These are phyloP conservation scores for Ditylenchus dipsaci DNA, from an alignment of 1,140 invertebrate species.

Conservation along the genomic window DNA sequence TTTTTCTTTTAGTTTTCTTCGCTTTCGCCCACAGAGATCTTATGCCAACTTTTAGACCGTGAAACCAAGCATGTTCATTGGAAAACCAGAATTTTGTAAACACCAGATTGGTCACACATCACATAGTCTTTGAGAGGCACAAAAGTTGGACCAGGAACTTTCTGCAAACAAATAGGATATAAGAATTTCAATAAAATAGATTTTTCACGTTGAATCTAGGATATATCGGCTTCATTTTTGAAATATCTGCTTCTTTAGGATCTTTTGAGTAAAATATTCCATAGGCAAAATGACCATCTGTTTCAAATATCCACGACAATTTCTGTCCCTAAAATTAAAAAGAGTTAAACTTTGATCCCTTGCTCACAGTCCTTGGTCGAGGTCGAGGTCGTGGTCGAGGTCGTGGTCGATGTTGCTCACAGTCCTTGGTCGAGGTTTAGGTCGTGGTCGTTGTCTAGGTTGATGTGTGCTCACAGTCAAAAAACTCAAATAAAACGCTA, in stretches of 20 bases:
- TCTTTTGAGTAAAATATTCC: constrained; percentile 44
- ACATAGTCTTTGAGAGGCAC: constrained; percentile 49
- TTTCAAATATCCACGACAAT: constrained; percentile 46
- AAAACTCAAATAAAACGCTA: too few species aligned
- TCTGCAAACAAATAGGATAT: constrained; percentile 30
- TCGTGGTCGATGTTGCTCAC: too few species aligned
- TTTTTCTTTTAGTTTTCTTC: not conserved
- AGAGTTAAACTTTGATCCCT: not conserved
- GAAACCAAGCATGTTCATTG: constrained; percentile 58
- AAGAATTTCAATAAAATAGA: not conserved
- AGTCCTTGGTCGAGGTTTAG: too few species aligned
- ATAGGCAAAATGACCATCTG: constrained; percentile 57
- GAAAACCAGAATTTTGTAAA: constrained; percentile 54
- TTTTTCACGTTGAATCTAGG: constrained; percentile 49
- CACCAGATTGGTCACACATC: constrained; percentile 29
- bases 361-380: too few species aligned
- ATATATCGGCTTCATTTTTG: constrained; percentile 39
- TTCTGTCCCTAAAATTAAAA: constrained; percentile 42
- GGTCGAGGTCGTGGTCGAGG: too few species aligned
- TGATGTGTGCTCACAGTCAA: too few species aligned
- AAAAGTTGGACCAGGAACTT: constrained; percentile 53
- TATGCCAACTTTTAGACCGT: constrained; percentile 46
- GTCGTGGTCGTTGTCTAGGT: too few species aligned
- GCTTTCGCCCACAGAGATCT: constrained; percentile 1
- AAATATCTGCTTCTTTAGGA: constrained; percentile 14